Conservation (phyloP, 2,888 invertebrate species). For the Camponotus fellah region DNA sequence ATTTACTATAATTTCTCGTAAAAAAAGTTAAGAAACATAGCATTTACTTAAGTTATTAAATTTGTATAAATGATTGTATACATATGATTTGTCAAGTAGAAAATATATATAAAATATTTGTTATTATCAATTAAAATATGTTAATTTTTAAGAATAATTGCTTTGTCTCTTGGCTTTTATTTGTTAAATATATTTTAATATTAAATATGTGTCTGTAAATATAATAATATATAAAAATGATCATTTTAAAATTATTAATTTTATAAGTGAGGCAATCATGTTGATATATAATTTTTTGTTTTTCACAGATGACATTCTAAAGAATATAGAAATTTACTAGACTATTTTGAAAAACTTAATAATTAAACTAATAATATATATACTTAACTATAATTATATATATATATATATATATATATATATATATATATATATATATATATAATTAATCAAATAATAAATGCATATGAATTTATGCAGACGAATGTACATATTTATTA, state of each 20-base stretch:
- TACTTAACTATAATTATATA: no score
- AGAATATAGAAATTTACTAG: not conserved
- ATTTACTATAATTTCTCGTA: not conserved
- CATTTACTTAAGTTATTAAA: not conserved
- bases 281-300: constrained; percentile 45
- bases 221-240: not conserved
- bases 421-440: no score
- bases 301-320: not conserved
- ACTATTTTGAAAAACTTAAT: constrained; percentile 12
- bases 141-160: not conserved
- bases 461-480: not conserved
- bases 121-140: not conserved
- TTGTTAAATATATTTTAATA: not conserved
- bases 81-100: not conserved
- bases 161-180: constrained; percentile 8
- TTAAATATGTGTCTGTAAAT: not conserved
- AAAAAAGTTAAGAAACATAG: constrained; percentile 1
- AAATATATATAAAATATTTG: not conserved
- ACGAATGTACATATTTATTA: constrained; percentile 2
- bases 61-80: not conserved
- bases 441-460: constrained; percentile 1
- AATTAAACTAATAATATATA: no score
- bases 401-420: no score
- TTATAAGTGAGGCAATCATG: constrained; percentile 64
- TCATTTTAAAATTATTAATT: constrained; percentile 8